Base-by-base conservation (phyloP, 2,888 invertebrate species). In the Atherix ibis region DNA sequence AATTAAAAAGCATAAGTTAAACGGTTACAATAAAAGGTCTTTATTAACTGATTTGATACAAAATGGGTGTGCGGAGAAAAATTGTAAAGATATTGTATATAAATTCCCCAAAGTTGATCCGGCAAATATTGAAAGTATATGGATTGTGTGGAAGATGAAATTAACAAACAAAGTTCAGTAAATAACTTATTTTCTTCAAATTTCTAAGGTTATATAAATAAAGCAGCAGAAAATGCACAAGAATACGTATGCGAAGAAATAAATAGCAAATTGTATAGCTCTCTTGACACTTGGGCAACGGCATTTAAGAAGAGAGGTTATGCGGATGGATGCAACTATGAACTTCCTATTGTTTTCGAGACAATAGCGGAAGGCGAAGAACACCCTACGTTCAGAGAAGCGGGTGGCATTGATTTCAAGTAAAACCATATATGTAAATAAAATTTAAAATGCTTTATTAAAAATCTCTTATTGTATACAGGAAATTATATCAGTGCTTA, bases 401-500 rank as follows among this genome's bases (percentile, higher is more conserved):
- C 31, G 2, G 38, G 34, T 2, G 43, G 41, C 6, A 37, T 44
- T 3, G 38, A 44, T 14, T 43, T 43, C 18, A 39, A 40, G 44
- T 44, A 36, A 41, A 35, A n/a, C n/a, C n/a, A n/a, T n/a, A n/a
- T n/a, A n/a, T n/a, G n/a, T n/a, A n/a, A n/a, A n/a, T n/a, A n/a
- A n/a, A n/a, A n/a, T n/a, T n/a, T n/a, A n/a, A n/a, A n/a, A 4
- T 15, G 12, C 10, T 16, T 2, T 12, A 16, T 2, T 24, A 17
- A 13, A 12, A 8, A 8, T 12, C 40, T 39, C 9, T 16, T 2
- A 4, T 17, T 36, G n/a, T n/a, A n/a, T 43, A 25, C 28, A 57
- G 58, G 27, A 44, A 46, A 27, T 46, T 53, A 18, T 57, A 57
- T 25, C 41, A 36, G 19, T 57, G 53, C 40, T n/a, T 57, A 3